Conservation (phyloP, 2,888 invertebrate genomes). For the Apamea sordens region DNA sequence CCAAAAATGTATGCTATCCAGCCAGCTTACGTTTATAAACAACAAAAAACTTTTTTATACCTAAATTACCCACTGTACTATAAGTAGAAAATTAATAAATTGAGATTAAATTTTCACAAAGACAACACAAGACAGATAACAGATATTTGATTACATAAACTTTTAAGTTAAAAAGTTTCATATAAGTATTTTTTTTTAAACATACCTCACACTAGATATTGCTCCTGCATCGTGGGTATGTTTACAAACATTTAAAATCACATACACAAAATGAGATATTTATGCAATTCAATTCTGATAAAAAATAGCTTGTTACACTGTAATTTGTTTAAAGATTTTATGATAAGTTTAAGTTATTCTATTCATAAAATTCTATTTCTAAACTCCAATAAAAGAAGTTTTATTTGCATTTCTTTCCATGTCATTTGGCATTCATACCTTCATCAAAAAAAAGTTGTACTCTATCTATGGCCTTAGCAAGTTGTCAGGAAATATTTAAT, state of each 20-base stretch:
- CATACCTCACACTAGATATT: too few species aligned
- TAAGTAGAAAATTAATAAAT: neutral
- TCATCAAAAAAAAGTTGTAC: neutral
- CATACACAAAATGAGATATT: neutral
- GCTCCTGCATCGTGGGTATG: too few species aligned
- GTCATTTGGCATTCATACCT: neutral
- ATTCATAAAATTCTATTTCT: neutral
- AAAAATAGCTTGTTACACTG: too few species aligned
- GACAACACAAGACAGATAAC: too few species aligned
- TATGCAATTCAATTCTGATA: neutral
- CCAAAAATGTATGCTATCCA: neutral
- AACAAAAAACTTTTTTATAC: neutral
- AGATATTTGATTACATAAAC: neutral
- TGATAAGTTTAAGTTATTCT: neutral
- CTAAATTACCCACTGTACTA: too few species aligned
- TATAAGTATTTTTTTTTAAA: too few species aligned
- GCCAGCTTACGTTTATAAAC: neutral
- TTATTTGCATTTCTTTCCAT: neutral
- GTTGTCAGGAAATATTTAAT: slow-evolving; percentile 36
- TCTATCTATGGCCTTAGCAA: slow-evolving; percentile 1
- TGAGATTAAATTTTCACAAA: neutral
- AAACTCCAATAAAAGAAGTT: neutral
- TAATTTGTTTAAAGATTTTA: neutral
- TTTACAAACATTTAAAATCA: too few species aligned
- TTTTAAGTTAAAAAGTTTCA: neutral